Evolutionary conservation across 2,888 invertebrate species (phyloP).

Genomic region (Oxytorus armatus): DNA sequence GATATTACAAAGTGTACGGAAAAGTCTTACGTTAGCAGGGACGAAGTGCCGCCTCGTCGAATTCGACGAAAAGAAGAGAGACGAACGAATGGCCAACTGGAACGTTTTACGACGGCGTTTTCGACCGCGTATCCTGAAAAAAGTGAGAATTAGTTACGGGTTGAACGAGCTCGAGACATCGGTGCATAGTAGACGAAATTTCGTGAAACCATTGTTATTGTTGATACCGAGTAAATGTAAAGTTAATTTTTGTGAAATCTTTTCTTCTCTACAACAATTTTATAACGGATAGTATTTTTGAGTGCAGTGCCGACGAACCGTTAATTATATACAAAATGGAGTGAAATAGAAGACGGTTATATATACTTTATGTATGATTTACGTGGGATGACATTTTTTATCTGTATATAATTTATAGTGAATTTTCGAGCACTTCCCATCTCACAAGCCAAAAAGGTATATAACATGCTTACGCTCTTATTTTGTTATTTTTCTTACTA

Average conservation of each 20-base stretch:
- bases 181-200: conserved; percentile 30
- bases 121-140: conserved; percentile 52
- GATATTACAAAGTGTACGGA: too few relatives aligned
- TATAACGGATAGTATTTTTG: neutral
- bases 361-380: too few relatives aligned
- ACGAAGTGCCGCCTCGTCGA: conserved; percentile 42
- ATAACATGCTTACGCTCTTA: neutral
- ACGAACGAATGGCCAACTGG: conserved; percentile 60
- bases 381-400: too few relatives aligned
- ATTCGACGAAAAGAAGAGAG: conserved; percentile 28
- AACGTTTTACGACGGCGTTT: conserved; percentile 49
- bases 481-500: neutral
- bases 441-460: too few relatives aligned
- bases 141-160: conserved; percentile 33
- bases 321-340: neutral
- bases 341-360: too few relatives aligned
- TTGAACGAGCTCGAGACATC: conserved; percentile 27
- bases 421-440: too few relatives aligned
- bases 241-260: neutral
- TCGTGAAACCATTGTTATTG: neutral
- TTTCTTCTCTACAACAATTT: conserved; percentile 5
- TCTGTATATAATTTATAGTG: too few relatives aligned
- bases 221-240: neutral
- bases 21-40: too few relatives aligned
- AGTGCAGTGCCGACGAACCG: conserved; percentile 28